Base-by-base conservation (phyloP, 1,140 invertebrate species). In the Zophobas morio region DNA sequence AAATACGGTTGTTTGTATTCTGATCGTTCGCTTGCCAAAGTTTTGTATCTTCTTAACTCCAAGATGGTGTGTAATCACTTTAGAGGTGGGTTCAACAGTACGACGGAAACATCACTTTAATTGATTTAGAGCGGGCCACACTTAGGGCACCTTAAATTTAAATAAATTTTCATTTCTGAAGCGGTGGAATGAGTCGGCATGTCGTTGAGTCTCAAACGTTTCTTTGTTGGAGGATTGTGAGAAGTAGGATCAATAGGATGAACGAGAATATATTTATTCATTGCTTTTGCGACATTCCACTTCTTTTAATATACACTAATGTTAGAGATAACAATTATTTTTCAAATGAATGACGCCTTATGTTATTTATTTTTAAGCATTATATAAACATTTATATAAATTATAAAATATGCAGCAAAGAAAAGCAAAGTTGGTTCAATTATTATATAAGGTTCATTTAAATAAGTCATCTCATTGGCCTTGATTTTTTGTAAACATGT, bases 1-100 rank as follows among this genome's bases (percentile, higher is more conserved):
- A 84, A 84, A 84, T 84, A 75, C 77, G 76, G 60, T 77, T 47
- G 76, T 84, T 84, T 82, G 83, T 84, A 84, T 83, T 83, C 83
- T 51, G 70, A 75, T 77, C 77, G 63, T 54, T 37, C 42, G 34
- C 6, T 33, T 60, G 79, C 54, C 76, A 77, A 81, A 82, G 79
- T 82, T 82, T 82, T 80, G 81, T 83, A 83, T 83, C 82, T 83
- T 81, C 80, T 83, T 82, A 81, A 79, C 82, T 80, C 56, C 77
- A 78, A 81, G 80, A 81, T 79, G 80, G 78, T 82, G 72, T 78
- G 79, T 81, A 82, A 81, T 81, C 79, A 75, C 78, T 77, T 82
- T 78, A 81, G 79, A 81, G 79, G 80, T 81, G 76, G 78, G 79
- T 66, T 77, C 70, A 77, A 66, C 70, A 72, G 49, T 73, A 73